A percentile compares a stretch with the other conserved stretches of the same genome.
Conservation (phyloP, 2,797 vertebrate genomes). For the Spatula versicolor region DNA sequence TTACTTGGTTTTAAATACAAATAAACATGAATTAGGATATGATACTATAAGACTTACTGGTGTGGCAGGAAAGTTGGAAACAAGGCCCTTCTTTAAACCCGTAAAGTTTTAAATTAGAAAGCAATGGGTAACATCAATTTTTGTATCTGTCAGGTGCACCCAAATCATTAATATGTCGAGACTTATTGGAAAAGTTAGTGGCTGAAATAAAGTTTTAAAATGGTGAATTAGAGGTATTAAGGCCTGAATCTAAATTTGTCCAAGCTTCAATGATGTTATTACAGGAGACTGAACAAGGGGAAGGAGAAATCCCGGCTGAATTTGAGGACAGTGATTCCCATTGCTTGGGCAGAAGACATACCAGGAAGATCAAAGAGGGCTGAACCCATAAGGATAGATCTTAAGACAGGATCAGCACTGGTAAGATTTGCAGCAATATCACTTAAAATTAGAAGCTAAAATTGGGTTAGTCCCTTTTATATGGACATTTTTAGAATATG, state of each 20-base stretch:
- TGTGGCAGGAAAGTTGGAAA: background rate
- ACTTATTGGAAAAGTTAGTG: background rate
- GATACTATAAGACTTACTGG: background rate
- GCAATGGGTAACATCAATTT: background rate
- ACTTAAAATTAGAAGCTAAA: too few species aligned
- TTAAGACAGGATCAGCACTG: background rate
- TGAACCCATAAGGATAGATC: background rate
- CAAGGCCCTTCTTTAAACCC: background rate
- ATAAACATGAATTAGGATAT: background rate
- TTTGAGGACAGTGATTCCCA: background rate
- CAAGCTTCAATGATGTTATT: too few species aligned
- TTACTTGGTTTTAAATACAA: background rate
- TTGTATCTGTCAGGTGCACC: background rate
- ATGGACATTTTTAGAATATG: too few species aligned
- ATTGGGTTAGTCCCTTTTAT: too few species aligned
- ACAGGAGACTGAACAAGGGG: too few species aligned
- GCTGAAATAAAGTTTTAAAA: background rate
- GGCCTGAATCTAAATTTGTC: background rate
- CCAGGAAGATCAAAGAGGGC: background rate
- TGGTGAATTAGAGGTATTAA: background rate
- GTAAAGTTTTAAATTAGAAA: background rate
- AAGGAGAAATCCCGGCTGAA: background rate
- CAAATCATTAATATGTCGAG: background rate
- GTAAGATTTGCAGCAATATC: too few species aligned
- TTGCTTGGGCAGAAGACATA: background rate